These are phyloP conservation scores for Pitangus sulphuratus DNA, from an alignment of 2,797 vertebrate genomes.

Conservation along the genomic window DNA sequence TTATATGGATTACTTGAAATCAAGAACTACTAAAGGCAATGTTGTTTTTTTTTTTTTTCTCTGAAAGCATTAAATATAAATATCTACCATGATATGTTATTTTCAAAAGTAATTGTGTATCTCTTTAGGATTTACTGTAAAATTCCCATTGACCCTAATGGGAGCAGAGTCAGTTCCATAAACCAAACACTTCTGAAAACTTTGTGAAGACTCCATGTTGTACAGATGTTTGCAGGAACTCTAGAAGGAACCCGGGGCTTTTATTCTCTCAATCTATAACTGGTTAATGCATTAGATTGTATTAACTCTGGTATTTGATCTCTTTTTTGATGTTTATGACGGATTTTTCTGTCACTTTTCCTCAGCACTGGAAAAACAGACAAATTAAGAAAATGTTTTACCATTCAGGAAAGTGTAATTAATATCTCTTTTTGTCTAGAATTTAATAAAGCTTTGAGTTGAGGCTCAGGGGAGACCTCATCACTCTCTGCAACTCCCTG, in stretches of 20 bases:
- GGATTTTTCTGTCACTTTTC: not conserved
- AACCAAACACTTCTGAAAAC: not conserved
- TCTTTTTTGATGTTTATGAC: not conserved
- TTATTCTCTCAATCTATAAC: not conserved
- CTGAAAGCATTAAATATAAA: not conserved
- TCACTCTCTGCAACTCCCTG: too few relatives aligned
- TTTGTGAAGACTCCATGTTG: not conserved
- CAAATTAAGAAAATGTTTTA: not conserved
- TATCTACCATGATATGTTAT: not conserved
- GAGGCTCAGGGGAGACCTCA: not conserved
- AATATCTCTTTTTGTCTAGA: not conserved
- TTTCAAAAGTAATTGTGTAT: not conserved
- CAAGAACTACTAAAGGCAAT: not conserved
- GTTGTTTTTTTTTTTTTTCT: accelerated
- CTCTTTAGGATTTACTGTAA: not conserved
- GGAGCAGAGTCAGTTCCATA: not conserved
- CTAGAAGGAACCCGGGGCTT: not conserved
- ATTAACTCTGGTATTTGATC: not conserved
- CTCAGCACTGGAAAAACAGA: not conserved
- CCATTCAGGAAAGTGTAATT: not conserved
- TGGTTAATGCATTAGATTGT: not conserved
- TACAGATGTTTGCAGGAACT: not conserved
- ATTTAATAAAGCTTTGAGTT: not conserved
- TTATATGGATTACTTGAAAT: not conserved
- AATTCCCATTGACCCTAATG: not conserved